Evolutionary conservation across 1,140 invertebrate genomes (phyloP).

Genomic region (Zaprionus lachaisei): DNA sequence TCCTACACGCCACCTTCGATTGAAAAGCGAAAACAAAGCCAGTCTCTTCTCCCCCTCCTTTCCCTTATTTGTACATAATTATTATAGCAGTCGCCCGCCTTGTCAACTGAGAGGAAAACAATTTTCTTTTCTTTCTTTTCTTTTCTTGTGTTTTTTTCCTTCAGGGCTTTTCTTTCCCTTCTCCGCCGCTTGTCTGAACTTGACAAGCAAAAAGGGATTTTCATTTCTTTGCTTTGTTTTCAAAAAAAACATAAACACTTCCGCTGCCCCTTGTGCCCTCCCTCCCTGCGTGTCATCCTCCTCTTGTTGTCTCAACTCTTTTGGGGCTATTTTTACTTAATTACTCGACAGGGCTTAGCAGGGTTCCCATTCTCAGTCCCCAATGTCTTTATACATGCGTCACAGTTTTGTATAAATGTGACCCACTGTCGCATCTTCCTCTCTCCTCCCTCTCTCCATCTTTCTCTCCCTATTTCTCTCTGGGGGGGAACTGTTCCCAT

Average conservation of each 20-base stretch:
- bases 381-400: slow-evolving; percentile 32
- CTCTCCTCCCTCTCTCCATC: no score
- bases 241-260: slow-evolving; percentile 73
- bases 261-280: slow-evolving; percentile 48
- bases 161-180: neutral
- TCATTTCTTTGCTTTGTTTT: slow-evolving; percentile 50
- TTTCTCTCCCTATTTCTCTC: neutral
- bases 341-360: slow-evolving; percentile 62
- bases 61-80: slow-evolving; percentile 57
- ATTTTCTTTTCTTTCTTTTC: slow-evolving; percentile 67
- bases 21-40: slow-evolving; percentile 60
- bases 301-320: slow-evolving; percentile 30
- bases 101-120: slow-evolving; percentile 55
- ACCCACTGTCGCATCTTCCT: slow-evolving; percentile 1
- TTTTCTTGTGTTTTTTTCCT: slow-evolving; percentile 19
- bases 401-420: slow-evolving; percentile 28
- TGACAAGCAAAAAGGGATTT: slow-evolving; percentile 79
- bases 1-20: neutral
- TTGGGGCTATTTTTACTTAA: slow-evolving; percentile 71
- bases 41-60: slow-evolving; percentile 8
- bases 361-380: slow-evolving; percentile 9
- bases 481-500: slow-evolving; percentile 1
- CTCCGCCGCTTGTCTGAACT: slow-evolving; percentile 53
- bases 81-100: slow-evolving; percentile 56
- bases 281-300: slow-evolving; percentile 24